These are phyloP conservation scores for Synchiropus splendidus DNA, from an alignment of 2,113 vertebrate species.

Conservation along the genomic window DNA sequence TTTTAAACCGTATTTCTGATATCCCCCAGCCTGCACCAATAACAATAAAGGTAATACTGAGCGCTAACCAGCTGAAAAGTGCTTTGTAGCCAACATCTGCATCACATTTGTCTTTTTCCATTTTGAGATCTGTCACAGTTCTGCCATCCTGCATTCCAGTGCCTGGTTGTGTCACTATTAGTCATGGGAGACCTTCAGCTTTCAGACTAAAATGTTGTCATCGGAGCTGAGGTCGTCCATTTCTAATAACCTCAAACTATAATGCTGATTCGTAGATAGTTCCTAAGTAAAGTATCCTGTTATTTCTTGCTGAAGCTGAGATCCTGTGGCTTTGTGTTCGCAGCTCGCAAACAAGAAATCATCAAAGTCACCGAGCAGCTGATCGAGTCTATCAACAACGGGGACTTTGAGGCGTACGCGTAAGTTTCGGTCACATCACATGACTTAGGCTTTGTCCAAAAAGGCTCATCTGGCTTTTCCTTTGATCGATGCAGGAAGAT, in stretches of 20 bases:
- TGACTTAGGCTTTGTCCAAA: not conserved
- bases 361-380: constrained; percentile 72
- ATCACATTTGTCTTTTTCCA: constrained; percentile 47
- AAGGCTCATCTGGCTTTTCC: not conserved
- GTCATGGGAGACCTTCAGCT: constrained; percentile 50
- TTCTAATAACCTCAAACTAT: constrained; percentile 46
- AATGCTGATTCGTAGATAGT: constrained; percentile 33
- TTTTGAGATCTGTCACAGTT: constrained; percentile 39
- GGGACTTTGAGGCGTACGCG: constrained; percentile 70
- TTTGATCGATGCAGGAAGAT: constrained; percentile 81
- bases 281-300: not conserved
- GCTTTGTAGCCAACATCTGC: constrained; percentile 41
- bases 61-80: constrained; percentile 51
- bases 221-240: constrained; percentile 41
- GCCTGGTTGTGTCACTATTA: constrained; percentile 54
- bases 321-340: constrained; percentile 40
- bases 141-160: constrained; percentile 42
- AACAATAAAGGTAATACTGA: constrained; percentile 70
- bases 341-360: constrained; percentile 71
- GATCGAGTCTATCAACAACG: constrained; percentile 73
- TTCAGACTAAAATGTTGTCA: constrained; percentile 2
- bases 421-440: constrained; percentile 33
- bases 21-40: constrained; percentile 69
- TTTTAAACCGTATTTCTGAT: constrained; percentile 46
- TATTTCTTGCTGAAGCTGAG: constrained; percentile 4